Evolutionary conservation across 2,113 vertebrate genomes (phyloP).

Genomic region (Mirounga angustirostris): DNA sequence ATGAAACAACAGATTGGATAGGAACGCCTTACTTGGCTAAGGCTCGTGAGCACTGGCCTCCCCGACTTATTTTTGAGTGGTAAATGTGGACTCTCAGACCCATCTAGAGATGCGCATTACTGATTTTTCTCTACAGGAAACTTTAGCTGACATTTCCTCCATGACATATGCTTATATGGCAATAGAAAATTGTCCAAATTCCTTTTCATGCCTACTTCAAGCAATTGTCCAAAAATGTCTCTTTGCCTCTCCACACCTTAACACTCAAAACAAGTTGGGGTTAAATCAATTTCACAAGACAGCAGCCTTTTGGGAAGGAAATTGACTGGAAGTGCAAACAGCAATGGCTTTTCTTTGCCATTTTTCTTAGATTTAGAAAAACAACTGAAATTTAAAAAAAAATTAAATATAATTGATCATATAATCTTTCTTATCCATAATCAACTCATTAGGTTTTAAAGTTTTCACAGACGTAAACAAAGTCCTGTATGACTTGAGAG

Average conservation of each 20-base stretch:
- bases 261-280: slow-evolving; percentile 21
- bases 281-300: slow-evolving; percentile 66
- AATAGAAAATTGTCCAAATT: slow-evolving; percentile 44
- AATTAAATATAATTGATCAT: neutral
- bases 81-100: neutral
- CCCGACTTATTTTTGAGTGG: neutral
- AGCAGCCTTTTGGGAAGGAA: neutral
- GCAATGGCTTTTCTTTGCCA: neutral
- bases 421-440: neutral
- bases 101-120: neutral
- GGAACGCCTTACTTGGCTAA: neutral
- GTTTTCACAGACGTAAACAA: neutral
- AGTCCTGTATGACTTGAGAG: neutral
- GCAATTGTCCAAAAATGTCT: slow-evolving; percentile 47
- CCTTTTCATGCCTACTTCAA: slow-evolving; percentile 43
- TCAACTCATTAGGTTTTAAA: neutral
- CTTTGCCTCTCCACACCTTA: slow-evolving; percentile 28
- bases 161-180: neutral
- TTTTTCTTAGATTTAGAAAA: slow-evolving; percentile 44
- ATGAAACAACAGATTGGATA: neutral
- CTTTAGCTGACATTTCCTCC: slow-evolving; percentile 26
- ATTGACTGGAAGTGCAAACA: neutral
- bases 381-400: neutral
- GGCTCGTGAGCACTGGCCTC: neutral
- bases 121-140: slow-evolving; percentile 1